Evolutionary conservation across 92 coral and sea anemone species (phyloP), one percentile per base, ranked within the genome.

Genomic region (Actinostola sp.): DNA sequence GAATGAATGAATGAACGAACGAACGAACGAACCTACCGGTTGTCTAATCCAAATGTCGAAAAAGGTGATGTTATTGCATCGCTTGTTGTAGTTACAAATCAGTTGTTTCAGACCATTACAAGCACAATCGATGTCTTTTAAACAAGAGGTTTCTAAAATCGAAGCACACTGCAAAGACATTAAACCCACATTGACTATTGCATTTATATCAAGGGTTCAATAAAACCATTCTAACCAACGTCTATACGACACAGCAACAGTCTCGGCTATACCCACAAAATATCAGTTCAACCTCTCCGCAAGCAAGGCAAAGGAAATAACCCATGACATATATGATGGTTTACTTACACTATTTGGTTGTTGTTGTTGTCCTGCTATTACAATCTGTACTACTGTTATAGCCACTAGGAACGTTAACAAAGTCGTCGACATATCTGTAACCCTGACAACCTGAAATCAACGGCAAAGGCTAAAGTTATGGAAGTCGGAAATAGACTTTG

Each of bases 11-110:
- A 59, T 57, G 24, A 45, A 42, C 31, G 65, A 36, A 4, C 16
- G 25, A 21, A 20, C 29, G 13, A 27, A 1, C 1, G n/a, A 30
- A 29, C 50, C 8, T 63, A 63, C 69, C 50, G 48, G 69, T 36
- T 34, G 49, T 4, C 50, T 54, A 26, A 55, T 56, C 45, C 3
- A 54, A 25, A 77, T 67, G 69, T 63, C 71, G 57, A 77, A 36
- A 58, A 66, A 43, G 1, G 51, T 27, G 19, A 9, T 0, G 8
- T 39, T 26, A 27, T 24, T 8, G 41, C 83, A 77, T 8, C 32
- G 50, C 0, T 16, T 39, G n/a, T 39, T 55, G 58, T 42, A 66
- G 69, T 77, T 77, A 57, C 83, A 77, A 38, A 77, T 66, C 43
- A 77, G 36, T 35, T 45, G 32, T 23, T 21, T 63, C 16, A 14